phyloP scores from a whole-genome alignment of 2,113 vertebrate species.

The Syrmaticus mikado region DNA sequence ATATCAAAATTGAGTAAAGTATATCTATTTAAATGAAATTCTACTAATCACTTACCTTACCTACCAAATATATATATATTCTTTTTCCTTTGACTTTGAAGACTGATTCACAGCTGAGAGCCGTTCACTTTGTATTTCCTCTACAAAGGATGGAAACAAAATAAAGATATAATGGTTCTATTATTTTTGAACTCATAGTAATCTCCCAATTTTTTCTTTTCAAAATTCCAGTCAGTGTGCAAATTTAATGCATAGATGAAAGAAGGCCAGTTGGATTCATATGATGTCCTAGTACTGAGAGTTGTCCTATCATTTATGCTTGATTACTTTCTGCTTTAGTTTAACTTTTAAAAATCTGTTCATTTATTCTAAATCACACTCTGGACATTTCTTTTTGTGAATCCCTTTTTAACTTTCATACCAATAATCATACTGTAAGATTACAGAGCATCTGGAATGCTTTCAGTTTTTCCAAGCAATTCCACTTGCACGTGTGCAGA shows the following conservation, averaged over 20 bases:
- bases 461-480: neutral
- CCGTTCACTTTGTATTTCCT: neutral
- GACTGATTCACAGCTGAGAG: neutral
- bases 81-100: neutral
- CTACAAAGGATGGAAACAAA: neutral
- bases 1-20: neutral
- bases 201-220: neutral
- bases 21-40: neutral
- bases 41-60: neutral
- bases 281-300: neutral
- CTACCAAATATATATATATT: neutral
- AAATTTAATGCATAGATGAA: neutral
- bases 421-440: neutral
- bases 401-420: neutral
- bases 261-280: neutral
- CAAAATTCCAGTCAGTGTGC: neutral
- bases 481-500: neutral
- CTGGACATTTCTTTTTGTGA: neutral
- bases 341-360: neutral
- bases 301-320: neutral
- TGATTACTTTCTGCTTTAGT: neutral
- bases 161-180: neutral
- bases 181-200: neutral
- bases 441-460: neutral
- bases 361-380: fast-evolving